Percentiles rank a stretch among this genome's conserved stretches.
Evolutionary conservation across 2,113 vertebrate species (phyloP).

Genomic region (Macaca fascicularis): T2T-MFA8v1.1 NC_088378.1:125525001-125525500

Average conservation of each 20-base stretch:
- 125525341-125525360: too few relatives aligned
- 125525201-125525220: not conserved
- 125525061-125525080: not conserved
- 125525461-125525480: not conserved
- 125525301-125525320: not conserved
- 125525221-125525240: not conserved
- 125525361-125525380: not conserved
- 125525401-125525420: not conserved
- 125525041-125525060: not conserved
- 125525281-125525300: not conserved
- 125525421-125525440: not conserved
- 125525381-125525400: not conserved
- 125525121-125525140: not conserved
- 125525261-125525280: not conserved
- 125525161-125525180: not conserved
- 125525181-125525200: not conserved
- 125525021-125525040: not conserved
- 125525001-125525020: not conserved
- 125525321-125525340: not conserved
- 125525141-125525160: not conserved
- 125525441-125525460: not conserved
- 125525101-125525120: fast-evolving
- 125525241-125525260: not conserved
- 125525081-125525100: not conserved
- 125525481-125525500: not conserved